These are phyloP conservation scores for Scaptomyza flava DNA, from an alignment of 2,888 invertebrate genomes.

Conservation along the genomic window DNA sequence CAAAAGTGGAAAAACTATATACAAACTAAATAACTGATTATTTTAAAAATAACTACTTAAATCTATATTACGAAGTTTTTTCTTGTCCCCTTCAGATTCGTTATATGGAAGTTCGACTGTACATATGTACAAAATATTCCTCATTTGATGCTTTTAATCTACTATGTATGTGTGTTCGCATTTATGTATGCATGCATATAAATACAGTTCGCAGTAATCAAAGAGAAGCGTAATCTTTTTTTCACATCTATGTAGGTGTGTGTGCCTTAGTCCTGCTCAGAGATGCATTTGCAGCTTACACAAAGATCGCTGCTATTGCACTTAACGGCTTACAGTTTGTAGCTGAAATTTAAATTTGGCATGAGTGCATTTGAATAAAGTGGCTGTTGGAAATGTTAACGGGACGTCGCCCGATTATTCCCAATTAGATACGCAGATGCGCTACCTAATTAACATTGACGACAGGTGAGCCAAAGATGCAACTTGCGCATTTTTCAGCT, in stretches of 20 bases:
- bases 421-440: too few relatives aligned
- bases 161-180: too few relatives aligned
- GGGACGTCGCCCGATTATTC: too few relatives aligned
- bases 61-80: too few relatives aligned
- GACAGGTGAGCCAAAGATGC: slow-evolving; percentile 10
- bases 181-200: background rate
- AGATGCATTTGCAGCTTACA: background rate
- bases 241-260: background rate
- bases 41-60: too few relatives aligned
- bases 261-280: background rate
- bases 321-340: background rate
- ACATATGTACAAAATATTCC: slow-evolving; percentile 13
- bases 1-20: too few relatives aligned
- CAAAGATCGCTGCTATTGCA: slow-evolving; percentile 13
- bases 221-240: background rate
- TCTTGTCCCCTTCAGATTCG: too few relatives aligned
- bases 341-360: slow-evolving; percentile 8
- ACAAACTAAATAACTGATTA: too few relatives aligned
- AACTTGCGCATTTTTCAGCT: background rate
- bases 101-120: too few relatives aligned
- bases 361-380: too few relatives aligned
- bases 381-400: too few relatives aligned
- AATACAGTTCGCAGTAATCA: background rate
- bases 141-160: background rate
- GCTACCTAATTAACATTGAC: slow-evolving; percentile 27